A percentile compares a stretch with the other conserved stretches of the same genome.
These are phyloP conservation scores for Orthosia cruda DNA, from an alignment of 2,888 invertebrate species.

Conservation along the genomic window DNA sequence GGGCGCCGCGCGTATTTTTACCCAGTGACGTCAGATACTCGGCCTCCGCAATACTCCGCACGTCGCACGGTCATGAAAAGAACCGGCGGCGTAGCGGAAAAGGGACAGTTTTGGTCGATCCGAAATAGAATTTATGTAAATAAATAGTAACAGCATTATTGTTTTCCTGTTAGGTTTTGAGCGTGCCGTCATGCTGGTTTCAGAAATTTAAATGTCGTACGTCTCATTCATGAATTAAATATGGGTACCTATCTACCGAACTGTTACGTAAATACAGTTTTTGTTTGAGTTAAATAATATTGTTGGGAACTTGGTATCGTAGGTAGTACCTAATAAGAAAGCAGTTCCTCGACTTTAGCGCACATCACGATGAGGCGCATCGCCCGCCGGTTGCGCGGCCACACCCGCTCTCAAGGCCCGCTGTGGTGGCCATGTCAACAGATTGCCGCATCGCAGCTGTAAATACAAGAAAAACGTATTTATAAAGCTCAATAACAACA, in stretches of 20 bases:
- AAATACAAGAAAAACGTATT: slow-evolving; percentile 60
- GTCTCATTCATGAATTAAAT: slow-evolving; percentile 13
- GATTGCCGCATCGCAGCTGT: slow-evolving; percentile 76
- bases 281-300: neutral
- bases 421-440: slow-evolving; percentile 73
- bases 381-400: slow-evolving; percentile 64
- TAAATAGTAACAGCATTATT: slow-evolving; percentile 1
- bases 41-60: slow-evolving; percentile 70
- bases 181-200: neutral
- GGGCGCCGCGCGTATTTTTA: slow-evolving; percentile 81
- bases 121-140: slow-evolving; percentile 35
- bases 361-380: neutral
- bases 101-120: slow-evolving; percentile 50
- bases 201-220: neutral
- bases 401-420: slow-evolving; percentile 74
- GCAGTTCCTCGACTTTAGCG: neutral
- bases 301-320: neutral
- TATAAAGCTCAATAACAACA: slow-evolving; percentile 26
- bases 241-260: neutral
- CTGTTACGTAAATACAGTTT: neutral
- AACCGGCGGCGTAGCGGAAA: slow-evolving; percentile 62
- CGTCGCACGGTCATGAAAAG: slow-evolving; percentile 69
- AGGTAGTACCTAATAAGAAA: neutral
- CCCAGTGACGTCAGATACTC: slow-evolving; percentile 80
- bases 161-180: slow-evolving; percentile 16